Base-by-base conservation (phyloP, 2,113 vertebrate genomes). In the Pica pica region DNA sequence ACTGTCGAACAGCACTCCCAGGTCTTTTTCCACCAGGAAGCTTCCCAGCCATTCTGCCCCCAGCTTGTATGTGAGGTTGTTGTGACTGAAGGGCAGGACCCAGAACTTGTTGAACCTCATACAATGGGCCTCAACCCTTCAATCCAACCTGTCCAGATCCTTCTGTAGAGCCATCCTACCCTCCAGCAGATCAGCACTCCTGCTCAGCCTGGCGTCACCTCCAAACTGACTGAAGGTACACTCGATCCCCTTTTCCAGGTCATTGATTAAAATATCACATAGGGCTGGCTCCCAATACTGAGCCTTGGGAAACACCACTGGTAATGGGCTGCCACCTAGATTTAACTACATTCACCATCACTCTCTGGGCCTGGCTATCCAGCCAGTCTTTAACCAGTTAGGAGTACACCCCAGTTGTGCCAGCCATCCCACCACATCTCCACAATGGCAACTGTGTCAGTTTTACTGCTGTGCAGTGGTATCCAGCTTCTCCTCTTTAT, bases 61-160 rank as follows among this genome's bases (percentile, higher is more conserved):
- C 4, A 39, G 9, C 6, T 24, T 35, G n/a, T 7, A 21, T 2
- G 3, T 23, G 18, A 44, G 16, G n/a, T 15, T 59, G 46, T 4
- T 79, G 21, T 10, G 16, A 73, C 15, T 16, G 39, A 47, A 37
- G 26, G 2, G 10, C n/a, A 55, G 26, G n/a, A 80, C 26, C 2
- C 1, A 1, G 41, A 18, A 49, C 9, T 26, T 11, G 0, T 2
- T 49, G 20, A 73, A 68, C 18, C 7, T 24, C 4, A 21, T 9
- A 23, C 10, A 80, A 4, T 2, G 1, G 39, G 9, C 47, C 30
- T 47, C 18, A 35, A 16, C 7, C 22, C 18, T 37, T 41, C 8
- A 10, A 42, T 37, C 13, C n/a, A 74, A 6, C 4, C 30, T 42
- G 22, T 15, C 16, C 26, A 60, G 22, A 67, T 49, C 15, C 53